Conservation (phyloP, 2,797 vertebrate genomes). For the Anas flavirostris region DNA sequence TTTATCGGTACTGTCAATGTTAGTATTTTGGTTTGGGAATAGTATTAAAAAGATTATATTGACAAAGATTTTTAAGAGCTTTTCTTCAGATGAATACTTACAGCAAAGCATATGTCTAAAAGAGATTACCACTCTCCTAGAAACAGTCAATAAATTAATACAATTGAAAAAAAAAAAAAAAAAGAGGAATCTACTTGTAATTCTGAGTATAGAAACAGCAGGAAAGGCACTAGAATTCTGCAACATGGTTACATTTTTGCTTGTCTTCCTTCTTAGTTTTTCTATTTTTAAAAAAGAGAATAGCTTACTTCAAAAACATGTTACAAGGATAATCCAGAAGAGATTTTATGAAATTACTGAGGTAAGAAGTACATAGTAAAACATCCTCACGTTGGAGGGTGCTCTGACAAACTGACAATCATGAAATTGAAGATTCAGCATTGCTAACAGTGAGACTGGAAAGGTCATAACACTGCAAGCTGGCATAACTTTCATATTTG, state of each 20-base stretch:
- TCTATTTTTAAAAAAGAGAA: neutral
- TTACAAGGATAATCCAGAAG: neutral
- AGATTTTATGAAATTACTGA: neutral
- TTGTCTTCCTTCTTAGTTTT: neutral
- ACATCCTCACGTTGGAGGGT: rapidly evolving
- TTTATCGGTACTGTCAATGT: neutral
- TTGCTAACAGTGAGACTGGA: neutral
- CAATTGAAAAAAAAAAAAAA: neutral
- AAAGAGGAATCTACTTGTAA: neutral
- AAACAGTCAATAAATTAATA: neutral
- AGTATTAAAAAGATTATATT: neutral
- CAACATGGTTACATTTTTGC: neutral
- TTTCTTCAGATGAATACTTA: neutral
- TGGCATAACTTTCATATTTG: neutral
- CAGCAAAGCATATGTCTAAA: neutral
- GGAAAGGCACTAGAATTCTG: neutral
- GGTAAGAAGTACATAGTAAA: neutral
- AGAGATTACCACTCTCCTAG: neutral
- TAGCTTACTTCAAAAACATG: neutral
- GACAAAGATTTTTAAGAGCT: neutral
- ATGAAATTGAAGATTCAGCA: neutral
- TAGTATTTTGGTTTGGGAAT: neutral
- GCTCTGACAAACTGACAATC: neutral
- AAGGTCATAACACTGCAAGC: neutral
- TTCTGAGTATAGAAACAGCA: neutral